Evolutionary conservation across 37 sponge, comb jelly and placozoan genomes (phyloP).

Genomic region (Aplysina aerophoba): DNA sequence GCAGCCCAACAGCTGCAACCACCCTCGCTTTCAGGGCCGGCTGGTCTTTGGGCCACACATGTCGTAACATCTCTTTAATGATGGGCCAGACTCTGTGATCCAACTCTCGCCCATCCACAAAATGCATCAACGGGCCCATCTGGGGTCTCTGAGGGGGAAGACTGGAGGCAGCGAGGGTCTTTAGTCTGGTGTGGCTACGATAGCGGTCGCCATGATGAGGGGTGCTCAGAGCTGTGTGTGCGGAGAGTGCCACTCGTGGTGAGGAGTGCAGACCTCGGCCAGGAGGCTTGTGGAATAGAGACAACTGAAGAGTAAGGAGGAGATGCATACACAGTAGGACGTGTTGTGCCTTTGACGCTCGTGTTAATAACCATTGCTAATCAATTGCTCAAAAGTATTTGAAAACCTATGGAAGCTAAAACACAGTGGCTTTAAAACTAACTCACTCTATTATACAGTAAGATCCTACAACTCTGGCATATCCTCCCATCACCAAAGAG

Average conservation of each 20-base stretch:
- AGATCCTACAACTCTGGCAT: neutral
- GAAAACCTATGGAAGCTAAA: too few relatives aligned
- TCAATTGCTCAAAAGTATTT: too few relatives aligned
- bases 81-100: slow-evolving; percentile 62
- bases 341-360: too few relatives aligned
- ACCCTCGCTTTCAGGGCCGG: slow-evolving; percentile 83
- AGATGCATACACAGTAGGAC: too few relatives aligned
- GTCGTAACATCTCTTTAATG: slow-evolving; percentile 80
- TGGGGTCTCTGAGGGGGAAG: neutral
- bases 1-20: slow-evolving; percentile 72
- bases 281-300: too few relatives aligned
- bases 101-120: slow-evolving; percentile 14
- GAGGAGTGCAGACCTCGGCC: neutral
- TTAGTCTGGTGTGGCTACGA: neutral
- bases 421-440: neutral
- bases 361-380: too few relatives aligned
- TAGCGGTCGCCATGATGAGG: neutral
- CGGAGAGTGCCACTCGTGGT: neutral
- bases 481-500: neutral
- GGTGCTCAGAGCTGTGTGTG: neutral
- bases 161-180: neutral
- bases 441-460: neutral
- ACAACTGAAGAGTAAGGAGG: too few relatives aligned
- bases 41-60: slow-evolving; percentile 86
- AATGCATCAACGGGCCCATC: neutral